Evolutionary conservation across 2,888 invertebrate genomes (phyloP), one percentile per base, ranked within the genome.

Genomic region (Exephanes ischioxanthus): DNA sequence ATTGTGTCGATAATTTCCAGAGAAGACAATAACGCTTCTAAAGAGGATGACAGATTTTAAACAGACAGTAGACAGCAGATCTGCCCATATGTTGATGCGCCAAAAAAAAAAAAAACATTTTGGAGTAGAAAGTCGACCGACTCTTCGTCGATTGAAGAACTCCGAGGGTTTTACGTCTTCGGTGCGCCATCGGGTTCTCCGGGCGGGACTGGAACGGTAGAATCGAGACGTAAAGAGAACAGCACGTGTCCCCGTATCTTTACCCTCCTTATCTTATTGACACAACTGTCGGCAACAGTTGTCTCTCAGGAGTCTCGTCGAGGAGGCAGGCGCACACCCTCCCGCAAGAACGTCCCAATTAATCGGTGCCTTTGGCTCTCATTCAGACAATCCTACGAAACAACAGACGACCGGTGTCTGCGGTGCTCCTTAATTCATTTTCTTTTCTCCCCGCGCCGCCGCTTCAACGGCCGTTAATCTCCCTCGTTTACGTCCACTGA

Each of bases 201-300:
- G 1, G 75, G 68, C 72, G 51, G 22, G 45, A 53, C 68, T 72
- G 45, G 9, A 22, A 41, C 26, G 66, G 76, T 71, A 58, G 48
- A 51, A 68, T 66, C 41, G 53, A 41, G 11, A 53, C 22, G 63
- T n/a, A 53, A 58, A 63, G 45, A 55, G 30, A 66, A 14, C 30
- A 26, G 81, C 86, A 72, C 86, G 87, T 83, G 87, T 81, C 81
- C 45, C 45, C 30, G 30, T 30, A 77, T 73, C 55, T 68, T 67
- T 41, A 19, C 58, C 73, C 81, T 76, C 67, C 72, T 73, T 83
- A 66, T 73, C 71, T 83, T 87, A 88, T 84, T 88, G 85, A 81
- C 75, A 84, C 88, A 87, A 88, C 87, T 87, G 87, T 86, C 85
- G 71, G 48, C 63, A 80, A 83, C 87, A 88, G 88, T 87, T 88